Evolutionary conservation across 2,113 vertebrate genomes (phyloP), one percentile per base, ranked within the genome.

Genomic region (Peromyscus maniculatus): DNA sequence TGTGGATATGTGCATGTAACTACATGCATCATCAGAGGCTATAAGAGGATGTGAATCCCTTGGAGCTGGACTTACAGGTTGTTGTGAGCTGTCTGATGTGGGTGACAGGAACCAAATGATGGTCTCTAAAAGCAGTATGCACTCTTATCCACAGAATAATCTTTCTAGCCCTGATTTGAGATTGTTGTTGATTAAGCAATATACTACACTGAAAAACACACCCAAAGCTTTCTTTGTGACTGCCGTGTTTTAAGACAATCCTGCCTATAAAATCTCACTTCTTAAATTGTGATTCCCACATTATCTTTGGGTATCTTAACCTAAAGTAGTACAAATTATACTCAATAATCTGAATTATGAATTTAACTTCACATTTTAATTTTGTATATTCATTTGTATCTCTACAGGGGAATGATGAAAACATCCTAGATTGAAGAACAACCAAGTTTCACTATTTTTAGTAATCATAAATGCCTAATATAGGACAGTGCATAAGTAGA

Each of bases 301-400:
- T 86, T 71, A 80, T 39, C 28, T 80, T 33, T 26, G 11, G 84
- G 28, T 43, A 8, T n/a, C 69, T 28, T 89, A 59, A 16, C 75
- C 2, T 72, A 75, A 0, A 49, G 13, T 46, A 57, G 13, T n/a
- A 36, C 26, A 6, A 0, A 75, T 55, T 89, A 15, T 55, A 43
- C 1, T 43, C 19, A 31, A 84, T 71, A 90, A 22, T 74, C 21
- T 89, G 36, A 95, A 91, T 78, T 16, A 19, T 77, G 8, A 55
- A 17, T 77, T 82, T 88, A 24, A 71, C 28, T 91, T 46, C 52
- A 13, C 71, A 49, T 90, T 95, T 92, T 91, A 90, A 84, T 46
- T 46, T 67, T 72, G 3, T 0, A 52, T 43, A 97, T 46, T 2
- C 52, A 4, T 55, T 87, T 67, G 87, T n/a, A 36, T 9, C 12